Evolutionary conservation across 2,797 vertebrate genomes (phyloP).

Genomic region (Sciurus vulgaris): DNA sequence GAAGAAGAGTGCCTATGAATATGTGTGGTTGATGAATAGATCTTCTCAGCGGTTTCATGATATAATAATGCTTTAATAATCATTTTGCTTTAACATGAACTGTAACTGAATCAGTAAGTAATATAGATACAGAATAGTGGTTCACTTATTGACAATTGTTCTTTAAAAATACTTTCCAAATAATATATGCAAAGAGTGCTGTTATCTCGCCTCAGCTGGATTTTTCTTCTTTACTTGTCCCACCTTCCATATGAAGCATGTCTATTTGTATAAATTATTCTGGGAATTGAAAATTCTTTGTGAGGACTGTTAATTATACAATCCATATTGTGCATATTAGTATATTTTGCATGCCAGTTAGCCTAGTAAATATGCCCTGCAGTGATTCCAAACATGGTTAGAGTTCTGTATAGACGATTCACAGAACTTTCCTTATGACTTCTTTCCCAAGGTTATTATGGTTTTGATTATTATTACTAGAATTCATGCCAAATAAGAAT

Average conservation of each 20-base stretch:
- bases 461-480: background rate
- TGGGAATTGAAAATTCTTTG: background rate
- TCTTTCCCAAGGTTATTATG: background rate
- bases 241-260: background rate
- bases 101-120: slow-evolving; percentile 9
- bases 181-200: background rate
- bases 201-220: background rate
- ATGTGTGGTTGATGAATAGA: background rate
- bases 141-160: background rate
- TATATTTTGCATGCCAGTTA: background rate
- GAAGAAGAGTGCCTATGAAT: slow-evolving; percentile 1
- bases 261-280: background rate
- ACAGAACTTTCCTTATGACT: background rate
- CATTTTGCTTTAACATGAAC: slow-evolving; percentile 28
- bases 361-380: background rate
- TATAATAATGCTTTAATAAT: background rate
- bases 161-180: background rate
- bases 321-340: background rate
- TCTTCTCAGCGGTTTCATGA: slow-evolving; percentile 53
- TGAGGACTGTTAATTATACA: background rate
- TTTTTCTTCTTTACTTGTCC: background rate
- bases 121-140: background rate
- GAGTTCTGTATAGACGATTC: background rate
- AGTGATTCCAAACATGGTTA: background rate
- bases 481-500: background rate